Evolutionary conservation across 1,140 invertebrate genomes (phyloP), one percentile per base, ranked within the genome.

Genomic region (Orius insidiosus): DNA sequence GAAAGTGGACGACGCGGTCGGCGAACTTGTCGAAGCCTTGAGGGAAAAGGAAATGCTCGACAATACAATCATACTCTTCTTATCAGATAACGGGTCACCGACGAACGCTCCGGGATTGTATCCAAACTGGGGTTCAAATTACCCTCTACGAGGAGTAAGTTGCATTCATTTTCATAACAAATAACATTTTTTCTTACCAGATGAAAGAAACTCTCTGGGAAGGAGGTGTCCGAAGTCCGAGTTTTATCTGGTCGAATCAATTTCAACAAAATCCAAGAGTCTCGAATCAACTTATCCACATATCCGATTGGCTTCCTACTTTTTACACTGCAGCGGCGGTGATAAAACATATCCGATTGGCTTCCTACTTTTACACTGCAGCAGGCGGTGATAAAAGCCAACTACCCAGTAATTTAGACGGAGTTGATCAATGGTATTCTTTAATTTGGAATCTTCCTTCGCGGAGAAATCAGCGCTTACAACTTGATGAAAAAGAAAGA

Each of bases 221-320:
- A 59, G 80, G 79, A 5, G 78, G 77, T 1, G 70, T 80, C 0
- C 59, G 76, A 51, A 74, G 70, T 9, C 63, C 69, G 0, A 72
- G 70, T 0, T 68, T 76, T 18, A 60, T 83, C n/a, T 78, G 76
- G 73, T 74, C 73, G 48, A 67, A 72, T 1, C 59, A 69, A 33
- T 51, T 69, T n/a, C 53, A 60, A 30, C 57, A 60, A 46, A 56
- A 58, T 46, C 64, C 72, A 5, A 59, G 63, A 0, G 63, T 70
- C 8, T 67, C 63, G 1, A 60, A 63, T 34, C 56, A 68, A 18
- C 60, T 82, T 55, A 66, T 80, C 51, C 76, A 80, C 53, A 68
- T 83, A 9, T 66, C 69, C 9, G 80, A 82, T 54, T 81, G 78
- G 78, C 55, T 82, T 15, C 80, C 80, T 1, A 81, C 78, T 0